Evolutionary conservation across 2,888 invertebrate genomes (phyloP).

Genomic region (Fissipunctia ypsillon): DNA sequence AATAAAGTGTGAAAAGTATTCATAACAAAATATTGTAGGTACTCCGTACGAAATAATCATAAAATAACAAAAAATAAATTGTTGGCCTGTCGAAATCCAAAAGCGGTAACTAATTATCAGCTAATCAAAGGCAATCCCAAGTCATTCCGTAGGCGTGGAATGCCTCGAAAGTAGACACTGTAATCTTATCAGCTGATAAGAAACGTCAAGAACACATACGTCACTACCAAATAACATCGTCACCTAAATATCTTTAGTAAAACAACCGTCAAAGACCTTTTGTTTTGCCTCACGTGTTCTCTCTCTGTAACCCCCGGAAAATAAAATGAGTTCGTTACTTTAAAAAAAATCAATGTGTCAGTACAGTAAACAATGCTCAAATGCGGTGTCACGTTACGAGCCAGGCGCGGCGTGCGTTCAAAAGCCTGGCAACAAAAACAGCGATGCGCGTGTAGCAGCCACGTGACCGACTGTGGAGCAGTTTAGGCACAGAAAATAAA

Average conservation of each 20-base stretch:
- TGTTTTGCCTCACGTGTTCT: not conserved
- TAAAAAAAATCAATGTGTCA: constrained; percentile 46
- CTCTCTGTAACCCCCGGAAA: not conserved
- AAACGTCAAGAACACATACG: constrained; percentile 39
- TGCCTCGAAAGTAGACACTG: not conserved
- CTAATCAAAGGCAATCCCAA: constrained; percentile 26
- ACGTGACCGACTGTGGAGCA: constrained; percentile 67
- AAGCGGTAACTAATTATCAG: not conserved
- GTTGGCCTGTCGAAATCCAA: not conserved
- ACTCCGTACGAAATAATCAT: not conserved
- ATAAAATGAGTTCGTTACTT: constrained; percentile 10
- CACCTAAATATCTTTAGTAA: constrained; percentile 18
- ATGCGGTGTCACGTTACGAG: constrained; percentile 73
- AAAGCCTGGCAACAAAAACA: constrained; percentile 77
- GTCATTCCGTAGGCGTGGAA: constrained; percentile 16
- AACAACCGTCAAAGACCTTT: constrained; percentile 5
- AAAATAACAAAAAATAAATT: not conserved
- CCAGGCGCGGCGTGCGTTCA: constrained; percentile 65
- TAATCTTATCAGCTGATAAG: constrained; percentile 37
- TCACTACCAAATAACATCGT: constrained; percentile 12
- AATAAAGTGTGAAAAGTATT: not conserved
- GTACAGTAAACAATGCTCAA: constrained; percentile 53
- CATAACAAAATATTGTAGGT: not conserved
- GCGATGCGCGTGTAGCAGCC: constrained; percentile 66
- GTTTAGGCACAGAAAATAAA: constrained; percentile 14